Base-by-base conservation (phyloP, 2,888 invertebrate genomes). In the Sminthurides aquaticus region DNA sequence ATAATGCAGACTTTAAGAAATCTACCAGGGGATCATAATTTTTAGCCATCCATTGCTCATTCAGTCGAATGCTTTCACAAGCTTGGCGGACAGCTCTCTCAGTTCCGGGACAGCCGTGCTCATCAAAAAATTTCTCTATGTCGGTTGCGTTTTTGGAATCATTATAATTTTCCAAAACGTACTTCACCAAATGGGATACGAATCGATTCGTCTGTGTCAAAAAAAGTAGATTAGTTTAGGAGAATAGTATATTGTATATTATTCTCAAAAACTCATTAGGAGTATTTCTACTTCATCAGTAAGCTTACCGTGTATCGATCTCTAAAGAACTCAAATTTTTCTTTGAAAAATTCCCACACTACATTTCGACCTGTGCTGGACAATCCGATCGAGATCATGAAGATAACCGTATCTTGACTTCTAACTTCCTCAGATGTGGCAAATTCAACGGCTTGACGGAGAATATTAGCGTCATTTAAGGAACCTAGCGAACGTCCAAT, bases 311-410 rank as follows among this genome's bases (percentile, higher is more conserved):
- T 86, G 78, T 92, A 94, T 72, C 90, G 85, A 68, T 88, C 84
- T 75, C 86, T 82, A 56, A 96, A 82, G 70, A 84, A 82, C 62
- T 84, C 81, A 86, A 89, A 65, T 77, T 93, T 88, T 28, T 89
- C 85, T 78, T 91, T 88, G 78, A 95, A 88, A 81, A 91, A 96
- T 73, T 89, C 81, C 96, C 96, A 97, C 1, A 91, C 89, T 73
- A 93, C 80, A 71, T 92, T 86, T 22, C 94, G 85, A 0, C 96
- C 96, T 71, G 84, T 81, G 72, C 86, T 86, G 75, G 88, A 88
- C 76, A 88, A 84, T 0, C 91, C 89, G 20, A 92, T 90, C 3
- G 92, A 90, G 70, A 88, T 87, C 49, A 97, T 88, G 18, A 93
- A 90, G 78, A 89, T 92, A 48, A 93, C 88, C 0, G 91, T 88